A percentile compares a stretch with the other conserved stretches of the same genome.
These are phyloP conservation scores for Aplodontia rufa DNA, from an alignment of 2,113 vertebrate species.

Conservation along the genomic window DNA sequence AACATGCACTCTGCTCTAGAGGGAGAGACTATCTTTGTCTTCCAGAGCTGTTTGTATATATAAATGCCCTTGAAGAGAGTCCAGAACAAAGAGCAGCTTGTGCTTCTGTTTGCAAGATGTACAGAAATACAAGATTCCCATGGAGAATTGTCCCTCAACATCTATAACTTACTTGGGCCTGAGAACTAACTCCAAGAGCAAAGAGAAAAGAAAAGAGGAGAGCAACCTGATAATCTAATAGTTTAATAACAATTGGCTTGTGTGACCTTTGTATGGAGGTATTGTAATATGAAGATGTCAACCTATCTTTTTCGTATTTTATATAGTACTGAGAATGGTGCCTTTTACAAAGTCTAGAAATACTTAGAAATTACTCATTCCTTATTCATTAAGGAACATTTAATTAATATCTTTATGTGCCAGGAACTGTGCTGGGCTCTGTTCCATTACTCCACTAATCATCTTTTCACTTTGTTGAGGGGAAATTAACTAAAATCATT, in stretches of 20 bases:
- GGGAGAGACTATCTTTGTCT: background rate
- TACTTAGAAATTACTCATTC: constrained; percentile 52
- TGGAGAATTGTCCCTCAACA: background rate
- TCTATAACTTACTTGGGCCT: background rate
- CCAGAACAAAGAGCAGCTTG: background rate
- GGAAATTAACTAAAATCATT: constrained; percentile 72
- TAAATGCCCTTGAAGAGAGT: background rate
- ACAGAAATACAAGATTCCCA: background rate
- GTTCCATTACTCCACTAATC: constrained; percentile 61
- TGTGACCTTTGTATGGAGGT: background rate
- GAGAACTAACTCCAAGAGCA: constrained; percentile 29
- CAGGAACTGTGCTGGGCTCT: constrained; percentile 65
- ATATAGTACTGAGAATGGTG: constrained; percentile 9
- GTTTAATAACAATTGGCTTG: constrained; percentile 9
- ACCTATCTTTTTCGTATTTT: constrained; percentile 12
- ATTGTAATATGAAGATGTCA: constrained; percentile 50
- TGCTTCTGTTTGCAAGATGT: background rate
- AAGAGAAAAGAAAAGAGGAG: constrained; percentile 10
- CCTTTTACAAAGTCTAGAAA: constrained; percentile 48
- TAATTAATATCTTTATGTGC: constrained; percentile 70
- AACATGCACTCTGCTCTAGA: constrained; percentile 7
- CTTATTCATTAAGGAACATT: constrained; percentile 56
- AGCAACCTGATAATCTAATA: background rate
- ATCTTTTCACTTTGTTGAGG: constrained; percentile 58
- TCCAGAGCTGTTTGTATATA: background rate